Base-by-base conservation (phyloP, 2,888 invertebrate genomes). In the Cerastis rubricosa region DNA sequence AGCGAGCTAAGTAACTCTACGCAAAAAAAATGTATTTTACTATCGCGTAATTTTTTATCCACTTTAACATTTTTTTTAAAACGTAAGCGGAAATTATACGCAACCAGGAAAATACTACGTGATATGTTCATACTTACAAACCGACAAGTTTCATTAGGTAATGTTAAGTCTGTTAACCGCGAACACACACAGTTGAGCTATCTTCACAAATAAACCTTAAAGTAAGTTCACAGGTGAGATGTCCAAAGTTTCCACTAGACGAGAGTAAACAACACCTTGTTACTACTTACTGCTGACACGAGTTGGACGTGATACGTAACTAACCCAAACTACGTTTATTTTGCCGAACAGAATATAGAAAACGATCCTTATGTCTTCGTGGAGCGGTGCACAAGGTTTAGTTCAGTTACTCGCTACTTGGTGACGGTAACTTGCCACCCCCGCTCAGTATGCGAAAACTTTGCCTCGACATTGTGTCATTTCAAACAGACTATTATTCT, bases 191-290 rank as follows among this genome's bases (percentile, higher is more conserved):
- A 47, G 12, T 47, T 64, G 82, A 81, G 72, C 61, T 78, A 78
- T 86, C 76, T 67, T 45, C 66, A 68, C 70, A 71, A 84, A 84
- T 87, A 74, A 82, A 87, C 85, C 86, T 85, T 80, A 82, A 88
- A 89, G 82, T 89, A 88, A 88, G 88, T 89, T 92, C 88, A 78
- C 90, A 87, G 89, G 89, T 88, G 86, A 90, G 87, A 88, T 91
- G 90, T 91, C 91, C 90, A 84, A 93, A 93, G 90, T 92, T 93
- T 89, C 85, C 79, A 91, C 89, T 91, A 87, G 76, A 83, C 80
- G 76, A 78, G 85, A 90, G 91, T 92, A 93, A 94, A 93, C 94
- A 93, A 84, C 86, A 89, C 85, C 85, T 89, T 89, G 90, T 88
- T 91, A 90, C 90, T 88, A 89, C 89, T 88, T 91, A 90, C 89